Evolutionary conservation across 1,140 invertebrate genomes (phyloP), one percentile per base, ranked within the genome.

Genomic region (Phymorhynchus buccinoides): DNA sequence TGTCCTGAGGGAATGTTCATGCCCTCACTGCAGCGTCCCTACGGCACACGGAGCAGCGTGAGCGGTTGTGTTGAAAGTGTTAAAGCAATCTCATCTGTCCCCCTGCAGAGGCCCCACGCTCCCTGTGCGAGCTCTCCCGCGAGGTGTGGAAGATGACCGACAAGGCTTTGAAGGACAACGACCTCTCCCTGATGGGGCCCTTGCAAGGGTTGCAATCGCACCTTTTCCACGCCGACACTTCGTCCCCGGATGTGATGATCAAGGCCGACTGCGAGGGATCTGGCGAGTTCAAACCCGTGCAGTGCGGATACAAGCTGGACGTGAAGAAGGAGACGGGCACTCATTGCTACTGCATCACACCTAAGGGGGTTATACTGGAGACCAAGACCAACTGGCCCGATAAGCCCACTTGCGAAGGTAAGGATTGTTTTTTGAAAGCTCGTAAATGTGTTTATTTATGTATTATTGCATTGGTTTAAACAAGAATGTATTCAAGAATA

Each of bases 301-400:
- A 85, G 84, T 85, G 84, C 52, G 52, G 22, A 16, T 85, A 80
- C 77, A 85, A 68, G 30, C 35, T 85, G 48, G n/a, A n/a, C n/a
- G n/a, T n/a, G n/a, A 42, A 39, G 16, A 85, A 75, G 14, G 75
- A 78, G 22, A 2, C 22, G 30, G 44, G 32, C 32, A 32, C 52
- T 16, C 42, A 85, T 18, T 85, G 84, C 22, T 85, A 79, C 84
- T 85, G 84, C 41, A 66, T 80, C n/a, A 66, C 35, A 18, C 39
- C 32, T 0, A 37, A 41, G 0, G 84, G 84, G 7, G 77, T 79
- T 6, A 32, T 79, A 9, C 44, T 79, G 0, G 30, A 32, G 27
- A 32, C 77, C 44, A 79, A 3, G 77, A 79, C 77, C 41, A 22
- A 27, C 77, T 48, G 77, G 77, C 41, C 41, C 32, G 42, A 6